These are phyloP conservation scores for Eumaeus atala DNA, from an alignment of 1,140 invertebrate species.

Conservation along the genomic window DNA sequence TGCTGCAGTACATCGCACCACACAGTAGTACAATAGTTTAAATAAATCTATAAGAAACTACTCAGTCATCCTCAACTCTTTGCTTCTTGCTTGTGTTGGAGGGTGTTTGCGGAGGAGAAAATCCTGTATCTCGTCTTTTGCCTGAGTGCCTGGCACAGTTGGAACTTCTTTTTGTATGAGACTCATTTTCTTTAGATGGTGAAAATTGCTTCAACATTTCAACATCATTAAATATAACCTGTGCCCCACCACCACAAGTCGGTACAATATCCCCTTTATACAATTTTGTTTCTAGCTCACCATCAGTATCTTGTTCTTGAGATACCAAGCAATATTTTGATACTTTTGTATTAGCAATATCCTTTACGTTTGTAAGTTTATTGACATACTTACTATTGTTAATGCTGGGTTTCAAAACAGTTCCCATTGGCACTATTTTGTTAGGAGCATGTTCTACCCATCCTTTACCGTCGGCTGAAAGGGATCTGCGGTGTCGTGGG, in stretches of 20 bases:
- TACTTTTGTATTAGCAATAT: constrained; percentile 83
- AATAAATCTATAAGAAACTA: no score
- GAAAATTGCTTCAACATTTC: constrained; percentile 92
- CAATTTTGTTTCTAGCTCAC: constrained; percentile 93
- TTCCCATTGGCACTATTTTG: constrained; percentile 83
- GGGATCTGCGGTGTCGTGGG: constrained; percentile 83
- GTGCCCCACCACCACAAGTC: constrained; percentile 93
- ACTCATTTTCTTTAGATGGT: constrained; percentile 71
- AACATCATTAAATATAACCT: constrained; percentile 96
- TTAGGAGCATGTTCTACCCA: constrained; percentile 94
- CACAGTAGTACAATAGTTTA: no score
- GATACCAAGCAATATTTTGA: constrained; percentile 94
- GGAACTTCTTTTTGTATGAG: constrained; percentile 33
- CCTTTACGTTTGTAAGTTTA: constrained; percentile 82
- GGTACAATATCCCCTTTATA: constrained; percentile 96
- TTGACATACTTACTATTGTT: constrained; percentile 88
- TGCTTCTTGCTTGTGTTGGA: constrained; percentile 65
- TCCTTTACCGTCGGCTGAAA: constrained; percentile 82
- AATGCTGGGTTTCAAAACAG: constrained; percentile 90
- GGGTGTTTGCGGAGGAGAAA: constrained; percentile 58
- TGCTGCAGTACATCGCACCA: no score
- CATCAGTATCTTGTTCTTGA: constrained; percentile 92
- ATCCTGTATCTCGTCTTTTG: constrained; percentile 49
- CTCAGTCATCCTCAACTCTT: constrained; percentile 57
- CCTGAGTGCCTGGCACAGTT: constrained; percentile 57